A percentile compares a stretch with the other conserved stretches of the same genome.
Evolutionary conservation across 2,797 vertebrate genomes (phyloP).

Genomic region (Carapus acus): DNA sequence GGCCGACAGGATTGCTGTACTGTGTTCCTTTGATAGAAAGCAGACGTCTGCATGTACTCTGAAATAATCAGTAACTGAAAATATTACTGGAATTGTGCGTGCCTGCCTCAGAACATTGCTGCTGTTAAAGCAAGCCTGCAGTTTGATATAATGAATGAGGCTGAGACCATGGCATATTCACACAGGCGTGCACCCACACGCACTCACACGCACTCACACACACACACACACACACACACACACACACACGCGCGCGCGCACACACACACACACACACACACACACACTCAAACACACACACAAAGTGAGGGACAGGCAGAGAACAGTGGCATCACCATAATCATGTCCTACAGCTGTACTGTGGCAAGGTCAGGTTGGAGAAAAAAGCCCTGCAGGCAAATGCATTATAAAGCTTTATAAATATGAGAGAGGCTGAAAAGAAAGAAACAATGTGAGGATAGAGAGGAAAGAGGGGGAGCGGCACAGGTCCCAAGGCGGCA

Average conservation of each 20-base stretch:
- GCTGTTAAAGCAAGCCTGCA: conserved; percentile 52
- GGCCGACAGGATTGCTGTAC: too few species aligned
- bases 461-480: conserved; percentile 30
- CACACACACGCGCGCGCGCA: conserved; percentile 11
- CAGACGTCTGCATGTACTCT: too few species aligned
- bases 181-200: conserved; percentile 12
- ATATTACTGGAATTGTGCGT: too few species aligned
- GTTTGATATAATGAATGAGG: conserved; percentile 38
- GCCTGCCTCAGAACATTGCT: conserved; percentile 26
- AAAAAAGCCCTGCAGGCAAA: conserved; percentile 54
- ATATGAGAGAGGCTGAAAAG: conserved; percentile 25
- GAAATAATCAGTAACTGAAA: too few species aligned
- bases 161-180: conserved; percentile 36
- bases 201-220: conserved; percentile 13
- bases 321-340: conserved; percentile 49
- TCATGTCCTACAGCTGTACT: conserved; percentile 51
- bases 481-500: conserved; percentile 32
- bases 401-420: conserved; percentile 48
- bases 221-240: conserved; percentile 12
- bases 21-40: too few species aligned
- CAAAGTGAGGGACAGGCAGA: neutral
- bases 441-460: conserved; percentile 8
- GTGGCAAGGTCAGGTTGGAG: conserved; percentile 51
- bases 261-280: conserved; percentile 18
- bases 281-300: conserved; percentile 10